Evolutionary conservation across 2,888 invertebrate genomes (phyloP).

Genomic region (Drosophila prostipennis): DNA sequence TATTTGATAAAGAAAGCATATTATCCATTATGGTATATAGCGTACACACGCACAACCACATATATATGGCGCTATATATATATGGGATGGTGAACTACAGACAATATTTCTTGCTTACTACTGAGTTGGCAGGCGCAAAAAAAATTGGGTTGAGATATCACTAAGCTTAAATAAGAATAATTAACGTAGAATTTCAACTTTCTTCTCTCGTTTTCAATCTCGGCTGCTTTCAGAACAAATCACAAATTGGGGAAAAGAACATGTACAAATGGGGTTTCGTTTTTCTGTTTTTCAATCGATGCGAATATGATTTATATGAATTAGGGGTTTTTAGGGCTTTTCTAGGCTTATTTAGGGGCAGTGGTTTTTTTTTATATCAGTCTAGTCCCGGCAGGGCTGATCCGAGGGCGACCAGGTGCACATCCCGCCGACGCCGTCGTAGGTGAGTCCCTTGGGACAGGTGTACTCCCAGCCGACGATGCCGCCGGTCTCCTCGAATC

Average conservation of each 20-base stretch:
- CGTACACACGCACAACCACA: conserved; percentile 24
- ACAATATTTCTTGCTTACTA: conserved; percentile 34
- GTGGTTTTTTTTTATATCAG: conserved; percentile 43
- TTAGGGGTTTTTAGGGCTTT: background rate
- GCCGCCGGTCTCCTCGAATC: conserved; percentile 91
- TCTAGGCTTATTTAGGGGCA: conserved; percentile 1
- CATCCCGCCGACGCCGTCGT: conserved; percentile 95
- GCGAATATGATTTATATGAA: background rate
- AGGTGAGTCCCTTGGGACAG: conserved; percentile 93
- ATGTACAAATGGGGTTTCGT: conserved; percentile 25
- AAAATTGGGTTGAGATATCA: conserved; percentile 42
- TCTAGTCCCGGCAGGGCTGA: conserved; percentile 88
- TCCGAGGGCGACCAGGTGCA: conserved; percentile 92
- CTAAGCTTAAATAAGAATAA: conserved; percentile 49
- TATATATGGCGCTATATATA: conserved; percentile 26
- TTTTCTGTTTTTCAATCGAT: background rate
- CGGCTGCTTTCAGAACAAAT: conserved; percentile 35
- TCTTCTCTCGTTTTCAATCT: conserved; percentile 6
- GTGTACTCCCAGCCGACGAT: conserved; percentile 95
- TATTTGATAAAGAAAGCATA: conserved; percentile 53
- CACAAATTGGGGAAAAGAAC: conserved; percentile 47
- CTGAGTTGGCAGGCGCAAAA: conserved; percentile 48
- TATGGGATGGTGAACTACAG: conserved; percentile 23
- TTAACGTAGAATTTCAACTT: conserved; percentile 40
- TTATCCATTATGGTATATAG: conserved; percentile 37